Conservation (phyloP, 2,113 vertebrate genomes). For the Manacus vitellinus region DNA sequence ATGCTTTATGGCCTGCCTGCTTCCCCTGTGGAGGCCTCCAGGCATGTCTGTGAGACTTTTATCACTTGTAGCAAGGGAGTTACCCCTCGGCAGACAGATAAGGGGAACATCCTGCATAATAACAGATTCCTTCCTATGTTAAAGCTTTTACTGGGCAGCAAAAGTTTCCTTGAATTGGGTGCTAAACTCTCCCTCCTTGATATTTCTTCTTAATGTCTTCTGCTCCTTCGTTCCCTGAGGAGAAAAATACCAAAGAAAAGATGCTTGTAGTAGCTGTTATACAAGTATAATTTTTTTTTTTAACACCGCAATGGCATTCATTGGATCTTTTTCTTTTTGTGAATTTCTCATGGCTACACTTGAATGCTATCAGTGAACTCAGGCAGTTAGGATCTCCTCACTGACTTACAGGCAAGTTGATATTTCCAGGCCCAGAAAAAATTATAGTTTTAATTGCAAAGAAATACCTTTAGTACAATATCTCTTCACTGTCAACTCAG, state of each 20-base stretch:
- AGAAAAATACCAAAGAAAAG: background rate
- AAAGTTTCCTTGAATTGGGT: background rate
- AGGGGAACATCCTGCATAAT: background rate
- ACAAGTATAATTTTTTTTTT: background rate
- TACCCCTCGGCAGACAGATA: background rate
- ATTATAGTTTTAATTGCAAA: background rate
- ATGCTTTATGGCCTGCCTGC: background rate
- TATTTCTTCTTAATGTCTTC: background rate
- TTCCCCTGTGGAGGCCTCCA: background rate
- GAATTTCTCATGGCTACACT: background rate
- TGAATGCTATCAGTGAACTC: background rate
- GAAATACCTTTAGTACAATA: background rate
- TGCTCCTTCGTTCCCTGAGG: background rate
- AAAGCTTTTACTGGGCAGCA: background rate
- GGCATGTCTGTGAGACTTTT: background rate
- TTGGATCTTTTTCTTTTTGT: background rate
- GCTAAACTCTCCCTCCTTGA: background rate
- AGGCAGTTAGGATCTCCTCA: background rate
- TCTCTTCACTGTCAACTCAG: background rate
- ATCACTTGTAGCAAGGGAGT: background rate
- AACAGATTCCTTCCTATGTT: background rate
- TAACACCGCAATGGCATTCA: background rate
- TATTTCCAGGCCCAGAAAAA: background rate
- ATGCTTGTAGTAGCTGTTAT: background rate
- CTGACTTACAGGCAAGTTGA: background rate